Evolutionary conservation across 2,797 vertebrate species (phyloP).

Genomic region (Hippoglossus hippoglossus): DNA sequence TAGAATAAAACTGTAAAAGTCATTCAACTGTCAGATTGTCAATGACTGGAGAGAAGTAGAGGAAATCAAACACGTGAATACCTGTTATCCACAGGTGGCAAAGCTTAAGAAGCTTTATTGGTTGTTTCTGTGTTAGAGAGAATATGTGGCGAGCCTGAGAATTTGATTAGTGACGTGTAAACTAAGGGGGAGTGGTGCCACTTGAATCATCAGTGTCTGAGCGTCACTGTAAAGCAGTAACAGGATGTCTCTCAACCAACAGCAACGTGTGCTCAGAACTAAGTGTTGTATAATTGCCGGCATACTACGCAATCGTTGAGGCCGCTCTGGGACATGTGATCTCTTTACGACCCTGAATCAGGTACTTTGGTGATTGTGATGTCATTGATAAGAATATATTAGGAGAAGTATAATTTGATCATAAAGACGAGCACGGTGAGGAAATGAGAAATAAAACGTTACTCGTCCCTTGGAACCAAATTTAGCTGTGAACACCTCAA

Average conservation of each 20-base stretch:
- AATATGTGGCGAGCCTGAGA: conserved; percentile 1
- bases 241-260: neutral
- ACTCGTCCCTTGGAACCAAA: neutral
- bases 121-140: conserved; percentile 5
- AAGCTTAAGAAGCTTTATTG: neutral
- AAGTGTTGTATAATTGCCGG: conserved; percentile 27
- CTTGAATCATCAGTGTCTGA: conserved; percentile 5
- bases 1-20: conserved; percentile 26
- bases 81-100: neutral
- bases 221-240: neutral
- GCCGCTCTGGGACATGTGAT: conserved; percentile 12
- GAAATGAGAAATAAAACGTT: neutral
- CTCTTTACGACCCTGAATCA: conserved; percentile 13
- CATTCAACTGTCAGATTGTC: conserved; percentile 13
- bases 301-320: neutral
- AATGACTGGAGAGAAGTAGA: neutral
- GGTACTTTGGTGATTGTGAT: neutral
- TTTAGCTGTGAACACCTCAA: conserved; percentile 6
- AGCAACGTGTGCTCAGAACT: conserved; percentile 1
- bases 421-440: neutral
- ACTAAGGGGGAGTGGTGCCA: conserved; percentile 2
- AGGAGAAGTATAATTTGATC: neutral
- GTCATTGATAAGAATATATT: neutral
- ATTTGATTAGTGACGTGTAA: conserved; percentile 5
- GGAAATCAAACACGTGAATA: no score